Percentiles rank a stretch among this genome's conserved stretches.
Conservation (phyloP, 2,797 vertebrate genomes). For the Centroberyx gerrardi region DNA sequence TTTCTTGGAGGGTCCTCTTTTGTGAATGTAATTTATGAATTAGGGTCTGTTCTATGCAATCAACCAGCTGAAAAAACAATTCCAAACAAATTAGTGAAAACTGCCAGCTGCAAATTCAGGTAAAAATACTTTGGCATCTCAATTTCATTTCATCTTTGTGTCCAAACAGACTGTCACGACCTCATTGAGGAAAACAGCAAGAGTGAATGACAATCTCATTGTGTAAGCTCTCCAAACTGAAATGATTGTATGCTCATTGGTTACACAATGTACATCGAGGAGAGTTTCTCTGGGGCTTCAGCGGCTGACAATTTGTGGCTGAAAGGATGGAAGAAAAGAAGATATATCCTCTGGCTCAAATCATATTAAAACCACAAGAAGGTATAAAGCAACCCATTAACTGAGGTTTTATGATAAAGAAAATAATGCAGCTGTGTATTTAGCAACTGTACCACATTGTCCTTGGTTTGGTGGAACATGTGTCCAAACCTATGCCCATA, state of each 20-base stretch:
- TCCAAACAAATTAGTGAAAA: constrained; percentile 9
- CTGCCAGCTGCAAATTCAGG: constrained; percentile 19
- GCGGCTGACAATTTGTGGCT: constrained; percentile 52
- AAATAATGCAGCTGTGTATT: constrained; percentile 1
- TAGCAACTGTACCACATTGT: constrained; percentile 3
- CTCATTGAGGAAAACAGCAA: constrained; percentile 14
- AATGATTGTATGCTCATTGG: constrained; percentile 33
- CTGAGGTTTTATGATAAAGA: background rate
- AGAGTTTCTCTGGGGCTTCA: constrained; percentile 32
- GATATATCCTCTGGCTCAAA: constrained; percentile 32
- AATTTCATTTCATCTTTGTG: constrained; percentile 21
- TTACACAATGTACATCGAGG: constrained; percentile 27
- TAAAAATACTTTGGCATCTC: constrained; percentile 32
- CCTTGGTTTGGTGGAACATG: background rate
- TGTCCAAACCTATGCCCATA: background rate
- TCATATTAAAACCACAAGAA: constrained; percentile 22
- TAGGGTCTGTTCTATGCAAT: background rate
- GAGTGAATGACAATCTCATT: constrained; percentile 24
- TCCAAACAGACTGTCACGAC: constrained; percentile 28
- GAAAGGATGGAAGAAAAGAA: constrained; percentile 13
- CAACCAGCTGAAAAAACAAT: background rate
- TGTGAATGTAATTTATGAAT: background rate
- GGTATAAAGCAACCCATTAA: background rate
- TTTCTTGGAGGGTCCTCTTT: background rate
- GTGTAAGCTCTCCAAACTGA: constrained; percentile 25